phyloP scores from a whole-genome alignment of 2,888 invertebrate species.

The Rotaria sp. region DNA sequence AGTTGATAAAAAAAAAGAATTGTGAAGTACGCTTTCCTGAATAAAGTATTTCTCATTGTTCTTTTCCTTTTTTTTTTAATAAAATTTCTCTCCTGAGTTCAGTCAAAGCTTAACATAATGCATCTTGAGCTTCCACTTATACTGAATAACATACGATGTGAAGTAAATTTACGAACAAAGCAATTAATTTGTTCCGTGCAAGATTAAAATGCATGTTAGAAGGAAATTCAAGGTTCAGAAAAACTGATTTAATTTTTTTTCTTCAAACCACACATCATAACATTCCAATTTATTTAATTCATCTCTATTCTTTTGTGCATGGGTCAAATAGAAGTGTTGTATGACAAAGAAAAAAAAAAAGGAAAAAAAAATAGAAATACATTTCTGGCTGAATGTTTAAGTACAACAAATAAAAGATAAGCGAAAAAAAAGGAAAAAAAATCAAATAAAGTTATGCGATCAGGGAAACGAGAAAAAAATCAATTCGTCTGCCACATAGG shows the following conservation, averaged over 20 bases:
- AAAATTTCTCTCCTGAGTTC: too few species aligned
- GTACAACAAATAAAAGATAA: conserved; percentile 10
- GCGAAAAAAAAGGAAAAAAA: neutral
- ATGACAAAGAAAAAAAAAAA: neutral
- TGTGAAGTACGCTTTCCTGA: too few species aligned
- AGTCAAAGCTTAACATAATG: too few species aligned
- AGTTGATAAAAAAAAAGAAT: too few species aligned
- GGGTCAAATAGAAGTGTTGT: neutral
- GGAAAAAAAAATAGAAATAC: neutral
- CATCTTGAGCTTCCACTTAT: too few species aligned
- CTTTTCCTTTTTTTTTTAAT: too few species aligned
- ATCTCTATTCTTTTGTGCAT: neutral
- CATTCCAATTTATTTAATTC: conserved; percentile 12
- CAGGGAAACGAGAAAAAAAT: neutral
- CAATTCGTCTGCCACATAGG: conserved; percentile 2
- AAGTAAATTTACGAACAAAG: neutral
- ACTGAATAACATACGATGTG: too few species aligned
- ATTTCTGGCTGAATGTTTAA: neutral
- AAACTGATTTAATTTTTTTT: neutral
- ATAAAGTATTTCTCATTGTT: too few species aligned
- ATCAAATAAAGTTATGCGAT: neutral
- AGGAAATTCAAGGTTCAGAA: neutral
- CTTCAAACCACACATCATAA: neutral
- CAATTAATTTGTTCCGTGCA: neutral
- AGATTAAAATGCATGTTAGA: neutral